Evolutionary conservation across 2,888 invertebrate species (phyloP), one percentile per base, ranked within the genome.

Genomic region (Euclidia mi): DNA sequence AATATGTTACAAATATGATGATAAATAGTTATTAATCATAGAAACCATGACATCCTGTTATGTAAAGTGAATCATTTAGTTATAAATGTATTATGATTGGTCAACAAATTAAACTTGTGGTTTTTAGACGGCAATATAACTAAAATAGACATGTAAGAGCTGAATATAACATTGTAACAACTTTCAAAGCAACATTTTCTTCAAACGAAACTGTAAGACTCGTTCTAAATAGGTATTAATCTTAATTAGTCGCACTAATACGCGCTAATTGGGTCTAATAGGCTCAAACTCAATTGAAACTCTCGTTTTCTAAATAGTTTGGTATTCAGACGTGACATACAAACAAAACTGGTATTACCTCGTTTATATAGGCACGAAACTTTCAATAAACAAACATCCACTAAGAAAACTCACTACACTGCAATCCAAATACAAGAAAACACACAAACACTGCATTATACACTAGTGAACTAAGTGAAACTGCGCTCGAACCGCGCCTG

Each of bases 361-460:
- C 18, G 43, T 56, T 50, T 63, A 56, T 32, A 57, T 28, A 40
- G 52, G 51, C 48, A 59, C 15, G 18, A 51, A 62, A 69, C 65
- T 68, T 70, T 67, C 68, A 64, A 65, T 71, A 70, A 66, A 56
- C 48, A 52, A 58, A 40, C 57, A 59, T 34, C 50, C 47, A 73
- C 70, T 71, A 65, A 56, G 62, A 66, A 69, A 61, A 63, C 52
- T 49, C 77, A 81, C 73, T 73, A 78, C 85, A 85, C 82, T 81
- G 84, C 84, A 83, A 84, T 84, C 81, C 85, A 81, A 78, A 78
- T 70, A 81, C 65, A 79, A 84, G 85, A 82, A 81, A 72, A 69
- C 61, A 79, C 81, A 81, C 76, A 78, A 82, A 80, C 69, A 76
- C 71, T 67, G 14, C 14, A 35, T n/a, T 4, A 42, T 37, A 40